Percentiles rank a stretch among this genome's conserved stretches.
Evolutionary conservation across 2,888 invertebrate species (phyloP).

Genomic region (Trachelus stipa): DNA sequence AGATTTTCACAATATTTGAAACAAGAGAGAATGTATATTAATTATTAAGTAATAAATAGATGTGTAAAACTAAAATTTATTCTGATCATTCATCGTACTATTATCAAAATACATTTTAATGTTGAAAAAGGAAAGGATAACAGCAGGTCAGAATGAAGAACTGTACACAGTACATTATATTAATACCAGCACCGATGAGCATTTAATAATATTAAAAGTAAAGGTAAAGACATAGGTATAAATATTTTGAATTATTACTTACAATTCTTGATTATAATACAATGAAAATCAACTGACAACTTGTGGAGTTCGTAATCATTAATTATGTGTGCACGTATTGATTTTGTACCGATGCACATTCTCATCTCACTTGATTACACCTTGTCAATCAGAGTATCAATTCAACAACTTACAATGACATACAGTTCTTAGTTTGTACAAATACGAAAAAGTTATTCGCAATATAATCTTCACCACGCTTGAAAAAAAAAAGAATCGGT

Average conservation of each 20-base stretch:
- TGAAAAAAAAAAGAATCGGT: not conserved
- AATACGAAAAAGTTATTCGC: not conserved
- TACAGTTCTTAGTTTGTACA: not conserved
- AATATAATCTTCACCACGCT: not conserved
- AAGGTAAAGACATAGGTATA: conserved; percentile 46
- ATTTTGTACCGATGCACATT: not conserved
- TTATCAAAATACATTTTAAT: not conserved
- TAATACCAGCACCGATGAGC: conserved; percentile 64
- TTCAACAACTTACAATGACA: not conserved
- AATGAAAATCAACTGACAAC: conserved; percentile 33
- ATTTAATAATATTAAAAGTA: conserved; percentile 59
- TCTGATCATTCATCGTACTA: not conserved
- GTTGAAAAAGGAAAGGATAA: not conserved
- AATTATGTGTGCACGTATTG: not conserved
- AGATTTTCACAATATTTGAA: not conserved
- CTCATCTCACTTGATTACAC: not conserved
- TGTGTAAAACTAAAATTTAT: not conserved
- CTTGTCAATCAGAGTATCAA: not conserved
- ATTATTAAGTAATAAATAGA: conserved; percentile 23
- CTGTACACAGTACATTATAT: conserved; percentile 15
- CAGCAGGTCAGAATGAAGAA: not conserved
- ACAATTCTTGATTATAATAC: conserved; percentile 44
- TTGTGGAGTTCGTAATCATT: not conserved
- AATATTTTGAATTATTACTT: conserved; percentile 51
- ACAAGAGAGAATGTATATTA: conserved; percentile 8